Evolutionary conservation across 2,797 vertebrate genomes (phyloP), one percentile per base, ranked within the genome.

Genomic region (Rhincodon typus): DNA sequence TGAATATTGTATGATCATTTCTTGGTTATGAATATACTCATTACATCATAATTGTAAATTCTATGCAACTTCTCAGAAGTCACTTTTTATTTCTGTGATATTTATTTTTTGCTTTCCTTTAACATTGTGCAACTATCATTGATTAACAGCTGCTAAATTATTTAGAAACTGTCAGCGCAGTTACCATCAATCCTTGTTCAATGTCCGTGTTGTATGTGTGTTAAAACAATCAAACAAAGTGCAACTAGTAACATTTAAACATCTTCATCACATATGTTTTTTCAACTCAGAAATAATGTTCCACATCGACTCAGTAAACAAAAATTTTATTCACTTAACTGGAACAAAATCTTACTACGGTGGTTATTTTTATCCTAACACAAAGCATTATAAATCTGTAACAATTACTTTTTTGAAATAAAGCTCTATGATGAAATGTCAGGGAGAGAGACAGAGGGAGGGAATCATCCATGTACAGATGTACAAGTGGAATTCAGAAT

Each of bases 221-320:
- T 69, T 93, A 93, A 93, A 93, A 42, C 90, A 27, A 93, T 93
- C 90, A 93, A 93, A 38, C 12, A n/a, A 67, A 67, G 62, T 42
- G 34, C 62, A 93, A 67, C 66, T 38, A 38, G 7, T 62, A 67
- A 17, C 57, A 91, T 34, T 21, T 67, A 93, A 69, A 69, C 42
- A 42, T 93, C 42, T 69, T 93, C 90, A 42, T 69, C 69, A n/a
- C 90, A 93, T 67, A 38, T 93, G 62, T 69, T 93, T 93, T 93
- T 69, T 93, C 66, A 93, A 93, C 90, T 93, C 67, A 23, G 62
- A 69, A 93, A 93, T 93, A 93, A 93, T 69, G 90, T 93, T 93
- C 90, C 90, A 93, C 90, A 66, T 42, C 38, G 57, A 93, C n/a
- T 93, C 19, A 42, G 62, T 69, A 93, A 93, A 93, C 66, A 69